Evolutionary conservation across 2,888 invertebrate species (phyloP), one percentile per base, ranked within the genome.

Genomic region (Lasioglossum pauxillum): DNA sequence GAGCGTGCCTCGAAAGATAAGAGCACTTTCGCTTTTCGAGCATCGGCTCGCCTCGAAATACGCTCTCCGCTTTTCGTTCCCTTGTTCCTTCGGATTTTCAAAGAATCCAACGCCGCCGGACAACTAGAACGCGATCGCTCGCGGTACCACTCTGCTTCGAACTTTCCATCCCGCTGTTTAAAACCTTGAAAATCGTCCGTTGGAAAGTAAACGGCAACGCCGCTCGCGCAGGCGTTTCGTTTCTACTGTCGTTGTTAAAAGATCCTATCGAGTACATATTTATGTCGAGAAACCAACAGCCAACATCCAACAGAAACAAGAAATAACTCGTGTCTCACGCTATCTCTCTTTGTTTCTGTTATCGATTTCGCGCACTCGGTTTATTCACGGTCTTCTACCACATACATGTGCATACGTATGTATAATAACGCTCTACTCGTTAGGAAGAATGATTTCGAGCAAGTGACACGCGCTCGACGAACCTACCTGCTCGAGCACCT

Each of bases 21-120:
- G 77, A 38, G 71, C 27, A 75, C 85, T 90, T 90, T 90, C 90
- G 80, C 88, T 90, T 90, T 90, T 86, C 78, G 69, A 27, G 23
- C 16, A 77, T 31, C 57, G 82, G 64, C 74, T 44, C 76, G 84
- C 84, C 71, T 73, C 80, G 38, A 53, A 41, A 75, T 77, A 86
- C 69, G 78, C 27, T 78, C 41, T 23, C 0, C 46, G 35, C 10
- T 23, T 19, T 35, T 35, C 0, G 74, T 27, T 12, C 27, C 10
- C 12, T n/a, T 5, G 14, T 60, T n/a, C 60, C 4, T 10, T n/a
- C 12, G 60, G 27, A 60, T 60, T 60, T 60, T 27, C 27, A 14
- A 60, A 27, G 27, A 27, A 5, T 60, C 60, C 60, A 14, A 60
- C 27, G 5, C 5, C 27, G 60, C 12, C 27, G 0, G 14, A 60